phyloP scores from a whole-genome alignment of 2,888 invertebrate species.

The Metacarcinus magister region DNA sequence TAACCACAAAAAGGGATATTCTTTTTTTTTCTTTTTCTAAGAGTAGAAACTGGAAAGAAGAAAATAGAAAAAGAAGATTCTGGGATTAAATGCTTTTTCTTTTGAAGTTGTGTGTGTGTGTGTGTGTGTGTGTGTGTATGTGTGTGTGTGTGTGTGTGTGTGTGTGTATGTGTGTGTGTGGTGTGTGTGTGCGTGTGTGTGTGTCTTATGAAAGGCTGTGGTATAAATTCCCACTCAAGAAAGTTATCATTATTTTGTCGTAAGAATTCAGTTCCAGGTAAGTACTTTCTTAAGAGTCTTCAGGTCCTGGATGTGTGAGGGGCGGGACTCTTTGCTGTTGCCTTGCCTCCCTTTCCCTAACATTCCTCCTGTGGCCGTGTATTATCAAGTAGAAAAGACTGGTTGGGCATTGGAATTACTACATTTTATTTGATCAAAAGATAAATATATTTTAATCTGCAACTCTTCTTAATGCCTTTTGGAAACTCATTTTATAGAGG shows the following conservation, averaged over 20 bases:
- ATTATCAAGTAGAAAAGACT: neutral
- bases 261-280: neutral
- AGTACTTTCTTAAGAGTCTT: too few relatives aligned
- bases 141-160: neutral
- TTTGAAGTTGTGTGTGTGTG: conserved; percentile 29
- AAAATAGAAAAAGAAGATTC: neutral
- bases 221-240: neutral
- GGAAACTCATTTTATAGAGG: neutral
- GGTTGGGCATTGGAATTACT: neutral
- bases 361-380: too few relatives aligned
- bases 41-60: neutral
- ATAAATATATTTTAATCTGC: neutral
- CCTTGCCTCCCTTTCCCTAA: too few relatives aligned
- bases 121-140: conserved; percentile 18
- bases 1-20: neutral
- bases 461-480: neutral
- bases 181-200: too few relatives aligned
- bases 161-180: neutral
- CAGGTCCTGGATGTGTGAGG: too few relatives aligned
- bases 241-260: neutral
- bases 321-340: too few relatives aligned
- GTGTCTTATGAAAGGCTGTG: too few relatives aligned
- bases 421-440: neutral
- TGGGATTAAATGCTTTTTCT: neutral
- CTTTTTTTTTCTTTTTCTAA: neutral